Percentiles rank a stretch among this genome's conserved stretches.
phyloP scores from a whole-genome alignment of 2,888 invertebrate species.

The Chalcosyrphus nemorum region DNA sequence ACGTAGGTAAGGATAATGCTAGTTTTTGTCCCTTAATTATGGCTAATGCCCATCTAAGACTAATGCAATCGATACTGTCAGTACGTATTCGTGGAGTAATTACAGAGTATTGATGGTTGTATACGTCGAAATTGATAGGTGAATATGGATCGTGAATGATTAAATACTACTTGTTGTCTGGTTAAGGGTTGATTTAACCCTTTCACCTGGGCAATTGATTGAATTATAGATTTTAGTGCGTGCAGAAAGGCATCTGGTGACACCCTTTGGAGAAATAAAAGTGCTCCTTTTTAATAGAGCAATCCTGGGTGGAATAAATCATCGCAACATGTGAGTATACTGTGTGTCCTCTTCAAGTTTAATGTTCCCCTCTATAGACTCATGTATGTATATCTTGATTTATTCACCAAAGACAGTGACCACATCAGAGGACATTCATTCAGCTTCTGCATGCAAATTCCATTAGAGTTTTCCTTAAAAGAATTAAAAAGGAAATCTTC shows the following conservation, averaged over 20 bases:
- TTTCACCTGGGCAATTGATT: conserved; percentile 34
- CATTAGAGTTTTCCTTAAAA: conserved; percentile 23
- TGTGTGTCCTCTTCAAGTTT: background rate
- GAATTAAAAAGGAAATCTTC: conserved; percentile 37
- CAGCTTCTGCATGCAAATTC: conserved; percentile 33
- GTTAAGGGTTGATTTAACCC: conserved; percentile 36
- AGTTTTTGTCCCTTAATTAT: conserved; percentile 61
- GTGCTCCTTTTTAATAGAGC: conserved; percentile 31
- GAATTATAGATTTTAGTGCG: conserved; percentile 25
- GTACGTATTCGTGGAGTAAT: conserved; percentile 8
- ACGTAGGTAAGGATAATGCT: conserved; percentile 54
- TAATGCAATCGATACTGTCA: conserved; percentile 54
- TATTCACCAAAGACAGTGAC: conserved; percentile 25
- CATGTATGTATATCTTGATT: background rate
- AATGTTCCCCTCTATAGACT: background rate
- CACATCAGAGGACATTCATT: conserved; percentile 57
- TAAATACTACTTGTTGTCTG: background rate
- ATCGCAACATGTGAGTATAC: background rate
- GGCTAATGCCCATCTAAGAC: conserved; percentile 33
- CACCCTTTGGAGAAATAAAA: conserved; percentile 21
- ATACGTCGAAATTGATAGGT: conserved; percentile 18
- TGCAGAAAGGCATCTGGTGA: conserved; percentile 23
- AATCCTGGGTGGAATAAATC: conserved; percentile 44
- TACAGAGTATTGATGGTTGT: conserved; percentile 2
- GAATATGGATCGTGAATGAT: conserved; percentile 10